Conservation (phyloP, 2,797 vertebrate genomes). For the Tokudaia tokunoshimensis region DNA sequence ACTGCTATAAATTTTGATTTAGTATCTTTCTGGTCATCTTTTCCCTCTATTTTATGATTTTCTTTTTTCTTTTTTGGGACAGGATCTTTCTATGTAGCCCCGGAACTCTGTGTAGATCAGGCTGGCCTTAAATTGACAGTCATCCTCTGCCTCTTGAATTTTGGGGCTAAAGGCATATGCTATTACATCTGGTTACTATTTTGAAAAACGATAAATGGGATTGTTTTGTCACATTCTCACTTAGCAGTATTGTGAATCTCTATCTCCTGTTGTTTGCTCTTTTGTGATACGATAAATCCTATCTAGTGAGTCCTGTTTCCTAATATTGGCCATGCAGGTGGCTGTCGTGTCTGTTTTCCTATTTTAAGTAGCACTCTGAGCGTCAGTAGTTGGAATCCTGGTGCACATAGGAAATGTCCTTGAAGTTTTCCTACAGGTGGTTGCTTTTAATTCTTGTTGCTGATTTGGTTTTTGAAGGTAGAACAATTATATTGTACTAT, state of each 20-base stretch:
- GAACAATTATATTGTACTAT: conserved; percentile 3
- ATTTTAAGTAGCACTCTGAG: background rate
- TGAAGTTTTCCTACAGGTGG: conserved; percentile 1
- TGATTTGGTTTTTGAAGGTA: conserved; percentile 53
- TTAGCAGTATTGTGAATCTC: background rate
- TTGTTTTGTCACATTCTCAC: background rate
- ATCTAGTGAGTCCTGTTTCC: background rate
- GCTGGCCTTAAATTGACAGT: background rate
- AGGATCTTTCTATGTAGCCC: too few species aligned
- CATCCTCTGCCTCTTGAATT: background rate
- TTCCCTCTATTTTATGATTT: background rate
- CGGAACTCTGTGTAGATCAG: background rate
- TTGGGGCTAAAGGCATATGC: background rate
- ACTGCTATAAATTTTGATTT: background rate
- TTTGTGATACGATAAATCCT: background rate
- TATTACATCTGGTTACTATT: background rate
- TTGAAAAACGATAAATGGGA: background rate
- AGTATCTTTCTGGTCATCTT: background rate
- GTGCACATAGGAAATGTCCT: background rate
- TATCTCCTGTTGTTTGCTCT: background rate
- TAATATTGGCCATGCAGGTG: background rate
- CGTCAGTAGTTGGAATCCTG: background rate
- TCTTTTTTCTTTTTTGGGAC: background rate
- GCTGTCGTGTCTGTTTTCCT: too few species aligned
- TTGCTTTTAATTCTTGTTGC: conserved; percentile 9